Evolutionary conservation across 2,113 vertebrate species (phyloP).

Genomic region (Hemiprocne comata): DNA sequence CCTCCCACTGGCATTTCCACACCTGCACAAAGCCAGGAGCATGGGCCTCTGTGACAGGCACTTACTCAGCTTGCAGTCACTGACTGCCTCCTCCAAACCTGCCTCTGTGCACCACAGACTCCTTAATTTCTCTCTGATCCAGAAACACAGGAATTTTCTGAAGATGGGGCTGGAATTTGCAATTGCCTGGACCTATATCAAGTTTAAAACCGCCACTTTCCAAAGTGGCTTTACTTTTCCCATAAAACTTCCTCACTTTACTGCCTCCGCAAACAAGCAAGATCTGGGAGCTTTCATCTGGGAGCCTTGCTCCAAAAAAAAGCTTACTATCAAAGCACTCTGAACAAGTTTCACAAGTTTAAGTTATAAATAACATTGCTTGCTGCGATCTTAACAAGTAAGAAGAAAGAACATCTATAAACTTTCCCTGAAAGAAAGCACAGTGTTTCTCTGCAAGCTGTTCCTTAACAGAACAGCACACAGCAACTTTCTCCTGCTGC

Average conservation of each 20-base stretch:
- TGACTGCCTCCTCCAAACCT: not conserved
- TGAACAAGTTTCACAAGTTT: slow-evolving; percentile 1
- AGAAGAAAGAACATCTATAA: slow-evolving; percentile 7
- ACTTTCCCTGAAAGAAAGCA: not conserved
- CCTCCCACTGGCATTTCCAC: not conserved
- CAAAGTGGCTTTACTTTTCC: not conserved
- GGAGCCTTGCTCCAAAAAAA: not conserved
- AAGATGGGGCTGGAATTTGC: not conserved
- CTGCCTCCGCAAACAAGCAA: not conserved
- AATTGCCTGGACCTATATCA: not conserved
- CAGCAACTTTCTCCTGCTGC: not conserved
- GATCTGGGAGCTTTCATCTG: not conserved
- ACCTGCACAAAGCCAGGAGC: not conserved
- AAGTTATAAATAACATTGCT: slow-evolving; percentile 12
- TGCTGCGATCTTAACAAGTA: not conserved
- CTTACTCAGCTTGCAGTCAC: not conserved
- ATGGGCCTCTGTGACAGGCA: not conserved
- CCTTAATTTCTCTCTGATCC: not conserved
- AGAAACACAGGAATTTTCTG: not conserved
- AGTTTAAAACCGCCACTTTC: not conserved
- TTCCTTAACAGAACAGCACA: not conserved
- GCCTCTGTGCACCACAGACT: not conserved
- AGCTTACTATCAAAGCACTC: not conserved
- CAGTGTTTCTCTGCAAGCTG: not conserved
- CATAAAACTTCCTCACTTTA: not conserved